Base-by-base conservation (phyloP, 2,113 vertebrate species). In the Nyctereutes procyonoides region DNA sequence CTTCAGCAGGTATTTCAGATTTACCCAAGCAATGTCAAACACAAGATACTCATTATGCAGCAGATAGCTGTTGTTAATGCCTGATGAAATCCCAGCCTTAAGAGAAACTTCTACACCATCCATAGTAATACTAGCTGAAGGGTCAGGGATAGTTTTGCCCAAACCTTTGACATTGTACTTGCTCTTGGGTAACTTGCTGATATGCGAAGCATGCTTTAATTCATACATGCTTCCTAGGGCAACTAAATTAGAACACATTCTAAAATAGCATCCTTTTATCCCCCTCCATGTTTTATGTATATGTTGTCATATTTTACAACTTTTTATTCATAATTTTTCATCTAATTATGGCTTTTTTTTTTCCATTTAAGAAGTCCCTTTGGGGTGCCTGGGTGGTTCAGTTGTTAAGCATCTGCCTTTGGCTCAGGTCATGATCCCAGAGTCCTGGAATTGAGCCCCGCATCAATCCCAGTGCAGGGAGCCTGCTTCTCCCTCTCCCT, bases 31-130 rank as follows among this genome's bases (percentile, higher is more conserved):
- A 80, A 99, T 98, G 86, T 99, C 99, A 14, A 99, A 99, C 92
- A 99, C 99, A 8, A 99, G 99, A 98, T 99, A 99, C 99, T 99
- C 99, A 20, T 99, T 99, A 99, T 99, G 99, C 24, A 99, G 99
- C 60, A 99, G 99, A 97, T 99, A 99, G 28, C 99, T 99, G 97
- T 99, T 99, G 0, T 99, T 99, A 32, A 99, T 99, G 97, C 99
- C 99, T 0, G 99, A 99, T 28, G 99, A 97, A 96, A 98, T 71
- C 67, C 99, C 99, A 93, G 99, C 99, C 43, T 99, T 99, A 30
- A 99, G 97, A 38, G 99, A 99, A 96, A 99, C 99, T 62, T 99
- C 99, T 30, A 99, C 99, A 0, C 99, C 99, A 3, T 99, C 99
- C 94, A 99, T 98, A 88, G 98, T 98, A 51, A 99, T 98, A 13